Percentiles rank a stretch among this genome's conserved stretches.
These are phyloP conservation scores for Amphimallon solstitiale DNA, from an alignment of 2,888 invertebrate genomes.

Conservation along the genomic window DNA sequence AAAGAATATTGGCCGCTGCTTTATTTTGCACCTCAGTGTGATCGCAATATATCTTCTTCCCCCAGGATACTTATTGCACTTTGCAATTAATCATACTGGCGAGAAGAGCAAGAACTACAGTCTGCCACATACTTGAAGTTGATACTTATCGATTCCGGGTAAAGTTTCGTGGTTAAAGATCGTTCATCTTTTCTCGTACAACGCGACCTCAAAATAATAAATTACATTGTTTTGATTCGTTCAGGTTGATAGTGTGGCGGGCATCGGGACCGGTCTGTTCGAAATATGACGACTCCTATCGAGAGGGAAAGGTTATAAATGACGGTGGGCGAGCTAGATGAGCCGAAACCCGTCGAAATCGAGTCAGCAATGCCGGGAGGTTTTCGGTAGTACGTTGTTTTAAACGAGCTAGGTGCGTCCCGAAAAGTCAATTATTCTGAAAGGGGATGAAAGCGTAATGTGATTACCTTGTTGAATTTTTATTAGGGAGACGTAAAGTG, in stretches of 20 bases:
- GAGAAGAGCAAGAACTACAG: too few relatives aligned
- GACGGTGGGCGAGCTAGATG: conserved; percentile 7
- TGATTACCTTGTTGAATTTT: conserved; percentile 37
- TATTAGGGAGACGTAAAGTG: conserved; percentile 31
- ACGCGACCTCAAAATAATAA: conserved; percentile 8
- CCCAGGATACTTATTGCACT: too few relatives aligned
- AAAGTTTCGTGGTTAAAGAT: conserved; percentile 13
- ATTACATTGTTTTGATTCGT: conserved; percentile 16
- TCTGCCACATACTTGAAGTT: too few relatives aligned
- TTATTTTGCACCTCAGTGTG: too few relatives aligned
- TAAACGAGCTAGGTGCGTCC: conserved; percentile 27
- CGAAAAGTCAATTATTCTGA: conserved; percentile 33
- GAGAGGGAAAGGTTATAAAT: conserved; percentile 19
- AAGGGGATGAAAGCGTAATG: conserved; percentile 33
- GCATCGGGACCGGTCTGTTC: neutral
- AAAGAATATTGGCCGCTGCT: too few relatives aligned
- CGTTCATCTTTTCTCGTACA: conserved; percentile 15
- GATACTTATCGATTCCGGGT: conserved; percentile 1
- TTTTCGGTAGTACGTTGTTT: conserved; percentile 4
- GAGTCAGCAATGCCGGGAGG: neutral
- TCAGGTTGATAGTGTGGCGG: neutral
- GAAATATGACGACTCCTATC: conserved; percentile 3
- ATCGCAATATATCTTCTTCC: too few relatives aligned
- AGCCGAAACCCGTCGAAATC: neutral
- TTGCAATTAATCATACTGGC: too few relatives aligned